Conservation (phyloP, 2,888 invertebrate genomes). For the Sphinx pinastri region DNA sequence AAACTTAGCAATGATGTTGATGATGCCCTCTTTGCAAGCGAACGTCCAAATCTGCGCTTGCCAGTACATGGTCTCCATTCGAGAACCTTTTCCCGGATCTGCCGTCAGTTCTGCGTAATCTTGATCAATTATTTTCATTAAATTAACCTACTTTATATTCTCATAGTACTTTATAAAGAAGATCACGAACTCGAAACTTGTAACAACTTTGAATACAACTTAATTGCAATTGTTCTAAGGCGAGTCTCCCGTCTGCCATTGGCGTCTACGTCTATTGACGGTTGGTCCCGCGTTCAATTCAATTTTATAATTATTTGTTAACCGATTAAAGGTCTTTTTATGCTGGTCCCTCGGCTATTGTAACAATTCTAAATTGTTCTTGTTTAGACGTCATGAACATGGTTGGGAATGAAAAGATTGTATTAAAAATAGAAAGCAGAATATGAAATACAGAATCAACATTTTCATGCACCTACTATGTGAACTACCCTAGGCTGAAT, state of each 20-base stretch:
- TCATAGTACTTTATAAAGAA: background rate
- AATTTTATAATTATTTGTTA: constrained; percentile 1
- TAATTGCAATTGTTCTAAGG: constrained; percentile 12
- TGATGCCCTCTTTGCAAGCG: too few relatives aligned
- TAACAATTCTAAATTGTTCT: background rate
- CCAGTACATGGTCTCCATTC: too few relatives aligned
- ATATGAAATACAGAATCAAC: too few relatives aligned
- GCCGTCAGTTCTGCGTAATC: too few relatives aligned
- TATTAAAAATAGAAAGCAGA: too few relatives aligned
- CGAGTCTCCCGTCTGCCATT: constrained; percentile 6
- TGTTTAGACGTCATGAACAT: background rate
- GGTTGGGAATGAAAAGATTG: background rate
- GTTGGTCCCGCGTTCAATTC: background rate
- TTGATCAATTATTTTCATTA: too few relatives aligned
- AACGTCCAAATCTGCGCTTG: too few relatives aligned
- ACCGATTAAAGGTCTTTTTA: background rate
- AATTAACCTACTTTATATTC: too few relatives aligned
- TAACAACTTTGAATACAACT: constrained; percentile 16
- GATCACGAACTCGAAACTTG: background rate
- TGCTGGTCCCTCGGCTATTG: background rate
- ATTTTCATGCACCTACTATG: too few relatives aligned
- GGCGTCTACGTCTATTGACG: constrained; percentile 9
- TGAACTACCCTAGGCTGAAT: too few relatives aligned
- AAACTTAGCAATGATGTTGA: too few relatives aligned
- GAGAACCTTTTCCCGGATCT: too few relatives aligned